A percentile compares a stretch with the other conserved stretches of the same genome.
Evolutionary conservation across 2,888 invertebrate genomes (phyloP).

Genomic region (Zaprionus bogoriensis): DNA sequence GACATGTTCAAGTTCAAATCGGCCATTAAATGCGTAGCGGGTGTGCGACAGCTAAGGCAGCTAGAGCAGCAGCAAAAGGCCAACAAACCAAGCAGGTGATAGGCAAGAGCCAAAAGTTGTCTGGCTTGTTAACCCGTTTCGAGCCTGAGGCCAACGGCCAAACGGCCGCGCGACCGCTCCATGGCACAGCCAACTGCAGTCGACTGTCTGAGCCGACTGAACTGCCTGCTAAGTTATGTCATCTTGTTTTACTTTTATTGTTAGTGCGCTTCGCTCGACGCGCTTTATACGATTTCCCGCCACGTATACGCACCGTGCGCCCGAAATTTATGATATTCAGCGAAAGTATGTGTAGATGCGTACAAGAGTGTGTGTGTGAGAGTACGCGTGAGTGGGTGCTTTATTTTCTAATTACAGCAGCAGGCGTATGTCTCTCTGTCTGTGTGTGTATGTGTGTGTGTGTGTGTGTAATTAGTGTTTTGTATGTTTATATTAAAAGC

Average conservation of each 20-base stretch:
- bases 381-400: slow-evolving; percentile 36
- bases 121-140: slow-evolving; percentile 55
- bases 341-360: not conserved
- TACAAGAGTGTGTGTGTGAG: not conserved
- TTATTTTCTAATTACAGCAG: slow-evolving; percentile 67
- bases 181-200: slow-evolving; percentile 27
- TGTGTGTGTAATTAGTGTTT: slow-evolving; percentile 67
- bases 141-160: slow-evolving; percentile 43
- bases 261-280: slow-evolving; percentile 13
- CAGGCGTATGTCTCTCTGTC: slow-evolving; percentile 9
- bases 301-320: slow-evolving; percentile 46
- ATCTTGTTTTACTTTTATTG: slow-evolving; percentile 42
- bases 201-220: too few species aligned
- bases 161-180: not conserved
- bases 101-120: slow-evolving; percentile 43
- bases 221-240: slow-evolving; percentile 24
- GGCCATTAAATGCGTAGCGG: slow-evolving; percentile 63
- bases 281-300: not conserved
- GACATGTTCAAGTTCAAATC: slow-evolving; percentile 70
- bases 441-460: slow-evolving; percentile 19
- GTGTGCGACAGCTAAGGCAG: slow-evolving; percentile 43
- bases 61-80: slow-evolving; percentile 38
- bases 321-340: slow-evolving; percentile 35
- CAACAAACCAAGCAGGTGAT: slow-evolving; percentile 58
- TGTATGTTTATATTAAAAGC: slow-evolving; percentile 71